Percentiles rank a stretch among this genome's conserved stretches.
Evolutionary conservation across 2,797 vertebrate genomes (phyloP).

Genomic region (Rhinatrema bivittatum): DNA sequence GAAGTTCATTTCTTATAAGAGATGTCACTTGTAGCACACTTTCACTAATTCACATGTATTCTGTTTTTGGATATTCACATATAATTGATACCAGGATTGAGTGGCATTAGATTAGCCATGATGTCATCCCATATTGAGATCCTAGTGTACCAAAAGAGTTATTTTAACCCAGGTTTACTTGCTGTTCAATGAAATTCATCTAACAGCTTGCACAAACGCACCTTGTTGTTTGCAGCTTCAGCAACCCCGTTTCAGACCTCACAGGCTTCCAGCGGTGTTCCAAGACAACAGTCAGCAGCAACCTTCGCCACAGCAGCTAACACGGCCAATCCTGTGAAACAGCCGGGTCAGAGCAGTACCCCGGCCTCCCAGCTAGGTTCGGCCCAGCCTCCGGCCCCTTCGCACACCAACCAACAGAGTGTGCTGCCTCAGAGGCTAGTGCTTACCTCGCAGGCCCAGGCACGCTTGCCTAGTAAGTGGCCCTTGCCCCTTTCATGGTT

Average conservation of each 20-base stretch:
- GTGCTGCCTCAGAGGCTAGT: constrained; percentile 92
- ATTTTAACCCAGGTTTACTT: no score
- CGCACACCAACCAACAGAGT: constrained; percentile 79
- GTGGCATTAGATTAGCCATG: no score
- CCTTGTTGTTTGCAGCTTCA: constrained; percentile 80
- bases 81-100: no score
- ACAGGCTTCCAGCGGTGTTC: constrained; percentile 68
- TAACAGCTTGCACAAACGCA: constrained; percentile 54
- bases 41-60: no score
- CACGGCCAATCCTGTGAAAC: constrained; percentile 61
- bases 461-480: constrained; percentile 99
- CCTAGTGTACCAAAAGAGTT: no score
- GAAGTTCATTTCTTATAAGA: no score
- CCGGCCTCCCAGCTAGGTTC: constrained; percentile 64
- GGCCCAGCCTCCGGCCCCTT: constrained; percentile 68
- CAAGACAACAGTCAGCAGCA: constrained; percentile 69
- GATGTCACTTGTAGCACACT: no score
- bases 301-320: constrained; percentile 61
- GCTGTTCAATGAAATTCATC: constrained; percentile 14
- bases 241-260: constrained; percentile 74
- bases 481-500: constrained; percentile 55
- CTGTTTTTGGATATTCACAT: no score
- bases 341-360: constrained; percentile 64
- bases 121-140: no score
- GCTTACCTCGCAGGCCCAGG: constrained; percentile 95